These are phyloP conservation scores for Pandemis cinnamomeana DNA, from an alignment of 2,888 invertebrate genomes.

Conservation along the genomic window DNA sequence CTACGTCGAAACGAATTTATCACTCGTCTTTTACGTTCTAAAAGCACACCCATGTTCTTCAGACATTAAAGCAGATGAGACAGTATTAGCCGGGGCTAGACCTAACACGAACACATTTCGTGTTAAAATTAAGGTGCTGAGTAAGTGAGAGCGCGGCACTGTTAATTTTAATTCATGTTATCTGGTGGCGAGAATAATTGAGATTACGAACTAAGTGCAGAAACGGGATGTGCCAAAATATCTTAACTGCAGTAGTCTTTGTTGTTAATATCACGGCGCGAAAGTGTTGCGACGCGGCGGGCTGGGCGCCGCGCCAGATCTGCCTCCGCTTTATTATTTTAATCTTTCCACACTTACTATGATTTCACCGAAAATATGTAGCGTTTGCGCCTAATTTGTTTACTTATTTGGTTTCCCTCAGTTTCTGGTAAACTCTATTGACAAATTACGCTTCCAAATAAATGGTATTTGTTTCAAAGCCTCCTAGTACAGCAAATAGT, in stretches of 20 bases:
- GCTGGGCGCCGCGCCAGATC: slow-evolving; percentile 38
- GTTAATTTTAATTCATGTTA: slow-evolving; percentile 12
- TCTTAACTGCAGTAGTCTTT: slow-evolving; percentile 38
- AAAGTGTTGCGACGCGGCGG: slow-evolving; percentile 34
- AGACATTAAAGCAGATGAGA: slow-evolving; percentile 5
- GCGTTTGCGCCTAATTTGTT: neutral
- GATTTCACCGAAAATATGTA: slow-evolving; percentile 10
- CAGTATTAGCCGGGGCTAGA: neutral
- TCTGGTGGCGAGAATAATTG: slow-evolving; percentile 26
- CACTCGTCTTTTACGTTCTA: neutral
- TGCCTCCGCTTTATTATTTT: slow-evolving; percentile 31
- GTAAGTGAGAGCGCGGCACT: slow-evolving; percentile 2
- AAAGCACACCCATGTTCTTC: slow-evolving; percentile 7
- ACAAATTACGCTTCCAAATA: slow-evolving; percentile 4
- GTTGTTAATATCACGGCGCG: slow-evolving; percentile 39
- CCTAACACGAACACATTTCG: neutral
- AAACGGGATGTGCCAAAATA: slow-evolving; percentile 39
- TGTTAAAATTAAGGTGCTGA: neutral
- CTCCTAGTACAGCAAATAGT: slow-evolving; percentile 12
- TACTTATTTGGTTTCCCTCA: neutral
- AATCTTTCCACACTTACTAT: slow-evolving; percentile 27
- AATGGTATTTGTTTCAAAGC: neutral
- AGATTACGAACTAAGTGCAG: slow-evolving; percentile 37
- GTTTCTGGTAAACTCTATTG: neutral
- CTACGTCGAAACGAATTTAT: neutral